phyloP scores from a whole-genome alignment of 2,797 vertebrate species.

The Apogon talboti region DNA sequence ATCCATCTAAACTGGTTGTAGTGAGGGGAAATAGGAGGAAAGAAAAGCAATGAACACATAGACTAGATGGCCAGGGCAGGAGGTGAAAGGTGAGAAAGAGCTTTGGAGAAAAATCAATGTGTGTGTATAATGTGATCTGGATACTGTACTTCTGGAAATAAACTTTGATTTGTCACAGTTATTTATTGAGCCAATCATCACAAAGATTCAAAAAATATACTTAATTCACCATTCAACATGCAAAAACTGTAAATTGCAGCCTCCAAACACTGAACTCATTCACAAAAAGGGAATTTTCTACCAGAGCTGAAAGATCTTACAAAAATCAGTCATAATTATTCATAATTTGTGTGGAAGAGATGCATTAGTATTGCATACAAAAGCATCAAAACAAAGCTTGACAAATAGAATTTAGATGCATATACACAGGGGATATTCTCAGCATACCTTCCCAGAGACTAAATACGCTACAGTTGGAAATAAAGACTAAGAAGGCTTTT shows the following conservation, averaged over 20 bases:
- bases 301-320: neutral
- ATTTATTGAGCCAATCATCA: no score
- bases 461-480: constrained; percentile 30
- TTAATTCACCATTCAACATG: no score
- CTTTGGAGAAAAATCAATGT: neutral
- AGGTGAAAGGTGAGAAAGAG: neutral
- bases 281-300: neutral
- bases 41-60: no score
- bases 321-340: neutral
- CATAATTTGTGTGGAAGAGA: neutral
- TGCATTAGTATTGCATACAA: neutral
- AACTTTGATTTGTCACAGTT: no score
- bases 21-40: no score
- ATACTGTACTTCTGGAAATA: no score
- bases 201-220: no score
- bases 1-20: no score
- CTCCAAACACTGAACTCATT: neutral
- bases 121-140: no score
- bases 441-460: constrained; percentile 7
- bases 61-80: neutral
- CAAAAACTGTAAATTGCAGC: no score
- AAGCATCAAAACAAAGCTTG: constrained; percentile 8
- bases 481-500: constrained; percentile 12
- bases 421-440: no score
- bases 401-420: no score